phyloP scores from a whole-genome alignment of 2,113 vertebrate species.

The Zosterops hypoxanthus region DNA sequence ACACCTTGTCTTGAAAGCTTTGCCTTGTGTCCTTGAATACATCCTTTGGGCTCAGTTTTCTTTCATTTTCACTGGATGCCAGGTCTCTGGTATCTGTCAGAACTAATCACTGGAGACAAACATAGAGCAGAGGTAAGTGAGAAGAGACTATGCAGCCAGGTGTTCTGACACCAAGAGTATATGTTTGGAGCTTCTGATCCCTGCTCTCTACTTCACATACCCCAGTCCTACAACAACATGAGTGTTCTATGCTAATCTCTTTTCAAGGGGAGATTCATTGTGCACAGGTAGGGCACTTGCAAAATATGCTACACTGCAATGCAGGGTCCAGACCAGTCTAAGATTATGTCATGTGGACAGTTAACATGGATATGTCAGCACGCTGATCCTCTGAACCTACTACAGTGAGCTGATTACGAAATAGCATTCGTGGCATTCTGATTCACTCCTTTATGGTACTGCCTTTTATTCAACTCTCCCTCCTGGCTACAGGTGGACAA shows the following conservation, averaged over 20 bases:
- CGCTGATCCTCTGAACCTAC: neutral
- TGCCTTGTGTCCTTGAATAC: fast-evolving
- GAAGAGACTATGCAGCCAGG: neutral
- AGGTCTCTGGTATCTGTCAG: neutral
- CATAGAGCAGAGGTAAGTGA: neutral
- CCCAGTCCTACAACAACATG: neutral
- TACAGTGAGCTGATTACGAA: neutral
- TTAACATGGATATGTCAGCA: neutral
- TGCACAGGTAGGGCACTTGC: neutral
- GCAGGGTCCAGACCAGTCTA: neutral
- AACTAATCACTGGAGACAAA: neutral
- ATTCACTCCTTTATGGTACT: neutral
- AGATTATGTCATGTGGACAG: neutral
- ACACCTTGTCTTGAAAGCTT: neutral
- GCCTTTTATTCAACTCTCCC: neutral
- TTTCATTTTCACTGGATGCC: neutral
- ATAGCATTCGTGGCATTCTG: neutral
- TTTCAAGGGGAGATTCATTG: neutral
- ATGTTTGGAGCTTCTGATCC: neutral
- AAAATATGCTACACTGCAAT: neutral
- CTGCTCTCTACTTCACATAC: neutral
- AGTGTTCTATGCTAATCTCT: neutral
- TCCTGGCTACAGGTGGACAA: neutral
- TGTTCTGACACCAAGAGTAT: neutral
- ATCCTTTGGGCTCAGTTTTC: neutral